Base-by-base conservation (phyloP, 2,797 vertebrate species). In the Parauchenoglanis punctatus region DNA sequence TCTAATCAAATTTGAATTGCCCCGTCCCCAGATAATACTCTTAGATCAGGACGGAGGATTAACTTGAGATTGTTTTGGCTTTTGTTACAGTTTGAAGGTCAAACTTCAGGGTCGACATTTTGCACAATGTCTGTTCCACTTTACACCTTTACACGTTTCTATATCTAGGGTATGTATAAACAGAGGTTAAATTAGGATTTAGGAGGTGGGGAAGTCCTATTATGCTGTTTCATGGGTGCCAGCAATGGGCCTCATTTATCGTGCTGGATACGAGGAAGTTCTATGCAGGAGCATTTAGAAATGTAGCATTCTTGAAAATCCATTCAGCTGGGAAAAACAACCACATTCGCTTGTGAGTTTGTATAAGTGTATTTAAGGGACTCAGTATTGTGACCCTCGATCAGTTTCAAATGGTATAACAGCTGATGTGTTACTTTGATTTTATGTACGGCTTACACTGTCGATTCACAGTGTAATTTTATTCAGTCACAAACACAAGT, bases 1-100 rank as follows among this genome's bases (percentile, higher is more conserved):
- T 17, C 46, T 89, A 92, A 91, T 91, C 89, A 91, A 86, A 87
- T 83, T 76, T 90, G 73, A 87, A 89, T 91, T 82, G 83, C 85
- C 70, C 77, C 80, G 87, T 89, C 88, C 85, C 82, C 54, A 75
- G 88, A 84, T 91, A 90, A 89, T 87, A 81, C 89, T 86, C 75
- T 89, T 67, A 87, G 85, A 89, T 89, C 87, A 88, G 83, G 46
- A 40, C 10, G 28, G 67, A 87, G 89, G 87, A 89, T 91, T 72
- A 88, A 87, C 77, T 84, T 49, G 23, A 46, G 84, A 88, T 88
- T 89, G 89, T 81, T 88, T 20, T 54, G 35, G 59, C 84, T 65
- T 46, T 40, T 70, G 87, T 75, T 88, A 35, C 67, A 81, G 88
- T 76, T 54, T 80, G 1, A 67, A 88, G 67, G 81, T 84, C 59